These are phyloP conservation scores for Drosophila bunnanda DNA, from an alignment of 2,888 invertebrate species.

Conservation along the genomic window DNA sequence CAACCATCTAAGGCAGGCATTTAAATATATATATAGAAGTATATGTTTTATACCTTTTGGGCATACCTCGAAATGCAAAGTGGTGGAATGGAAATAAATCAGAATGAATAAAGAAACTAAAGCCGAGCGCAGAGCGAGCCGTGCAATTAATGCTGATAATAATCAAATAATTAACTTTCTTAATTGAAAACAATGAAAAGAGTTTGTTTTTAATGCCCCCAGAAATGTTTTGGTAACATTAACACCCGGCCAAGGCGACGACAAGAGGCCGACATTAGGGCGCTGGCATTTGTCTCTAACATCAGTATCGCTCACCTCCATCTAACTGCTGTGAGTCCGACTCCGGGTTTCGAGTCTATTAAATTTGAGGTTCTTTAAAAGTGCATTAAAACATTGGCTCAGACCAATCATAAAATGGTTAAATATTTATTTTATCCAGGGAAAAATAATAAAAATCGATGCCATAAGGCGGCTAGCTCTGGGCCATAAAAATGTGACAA, in stretches of 20 bases:
- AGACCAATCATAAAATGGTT: constrained; percentile 63
- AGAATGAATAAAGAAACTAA: constrained; percentile 42
- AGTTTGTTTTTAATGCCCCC: constrained; percentile 61
- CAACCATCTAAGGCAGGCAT: constrained; percentile 49
- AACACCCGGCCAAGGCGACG: constrained; percentile 59
- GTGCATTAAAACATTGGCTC: constrained; percentile 64
- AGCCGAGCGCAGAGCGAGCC: constrained; percentile 21
- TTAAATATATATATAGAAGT: constrained; percentile 45
- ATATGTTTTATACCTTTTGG: constrained; percentile 5
- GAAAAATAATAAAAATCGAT: constrained; percentile 76
- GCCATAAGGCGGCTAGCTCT: constrained; percentile 67
- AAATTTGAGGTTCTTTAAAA: constrained; percentile 75
- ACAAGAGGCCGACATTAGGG: constrained; percentile 35
- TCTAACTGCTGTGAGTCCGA: constrained; percentile 20
- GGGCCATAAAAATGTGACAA: constrained; percentile 77
- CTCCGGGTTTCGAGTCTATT: constrained; percentile 58
- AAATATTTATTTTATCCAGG: constrained; percentile 72
- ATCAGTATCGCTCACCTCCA: constrained; percentile 27
- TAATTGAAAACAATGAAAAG: constrained; percentile 83
- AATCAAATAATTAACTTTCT: constrained; percentile 83
- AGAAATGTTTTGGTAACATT: constrained; percentile 76
- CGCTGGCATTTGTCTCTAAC: constrained; percentile 22
- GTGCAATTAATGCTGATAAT: constrained; percentile 82
- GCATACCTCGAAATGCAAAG: constrained; percentile 20
- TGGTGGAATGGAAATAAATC: constrained; percentile 57